Base-by-base conservation (phyloP, 2,797 vertebrate genomes). In the Peromyscus aztecus region DNA sequence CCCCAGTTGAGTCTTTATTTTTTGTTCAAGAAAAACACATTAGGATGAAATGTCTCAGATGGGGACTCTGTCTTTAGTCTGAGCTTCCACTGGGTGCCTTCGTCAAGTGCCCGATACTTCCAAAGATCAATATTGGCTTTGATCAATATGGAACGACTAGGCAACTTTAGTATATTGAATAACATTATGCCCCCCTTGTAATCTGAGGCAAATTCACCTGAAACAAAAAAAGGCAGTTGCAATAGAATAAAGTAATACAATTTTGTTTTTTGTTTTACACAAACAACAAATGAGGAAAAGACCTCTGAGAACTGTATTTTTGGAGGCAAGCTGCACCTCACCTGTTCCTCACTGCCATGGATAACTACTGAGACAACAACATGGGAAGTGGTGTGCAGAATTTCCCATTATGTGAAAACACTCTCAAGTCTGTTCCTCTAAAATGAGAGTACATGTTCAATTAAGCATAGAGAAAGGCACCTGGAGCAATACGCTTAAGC, bases 361-460 rank as follows among this genome's bases (percentile, higher is more conserved):
- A 86, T 84, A 52, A 88, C 69, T 87, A 29, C 75, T 87, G 75
- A 61, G 91, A 73, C 12, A 71, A 76, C 52, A 49, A 16, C 76
- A 2, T 14, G 43, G 85, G 82, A 78, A 90, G 52, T 6, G 34
- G 67, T n/a, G 59, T 8, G 63, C 55, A 63, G 77, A n/a, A 17
- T 87, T 97, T 92, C 1, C 1, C 63, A 43, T 89, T 97, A 76
- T 89, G 91, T n/a, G 89, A 87, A 95, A 91, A 96, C 80, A 80
- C 90, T 95, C 65, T 80, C 76, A 81, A 93, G 93, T 85, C 77
- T 40, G 34, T 88, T 95, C 29, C 92, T 96, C 95, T 86, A 91
- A 91, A 93, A 95, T 93, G 97, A 94, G 96, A 96, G 49, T 59
- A 93, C 87, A 92, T 92, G 91, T 97, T 97, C 97, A 96, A 94